Base-by-base conservation (phyloP, 2,888 invertebrate genomes). In the Cephus spinipes region DNA sequence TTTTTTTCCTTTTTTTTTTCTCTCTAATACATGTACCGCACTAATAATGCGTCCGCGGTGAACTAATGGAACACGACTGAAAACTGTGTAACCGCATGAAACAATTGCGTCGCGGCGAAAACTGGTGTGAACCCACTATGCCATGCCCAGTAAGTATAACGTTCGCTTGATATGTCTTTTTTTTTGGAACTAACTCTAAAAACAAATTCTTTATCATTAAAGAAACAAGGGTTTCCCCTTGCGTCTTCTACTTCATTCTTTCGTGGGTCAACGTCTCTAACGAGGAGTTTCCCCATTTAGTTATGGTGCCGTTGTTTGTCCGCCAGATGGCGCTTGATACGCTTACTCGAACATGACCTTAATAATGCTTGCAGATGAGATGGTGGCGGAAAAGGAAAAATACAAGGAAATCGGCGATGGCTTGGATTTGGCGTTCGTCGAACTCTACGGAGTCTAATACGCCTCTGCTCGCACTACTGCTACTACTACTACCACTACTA, bases 371-470 rank as follows among this genome's bases (percentile, higher is more conserved):
- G 89, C 94, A 96, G 97, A 97, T 94, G 96, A 97, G 91, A 94
- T 96, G 93, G 96, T 97, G 93, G 93, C 93, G 91, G 96, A 96
- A 93, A 98, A 96, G 94, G 97, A 98, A 94, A 95, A 95, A 93
- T 98, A 95, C 95, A 97, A 97, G 93, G 95, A 96, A 92, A 96
- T 98, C 93, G 97, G 96, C 88, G 96, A 98, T 92, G 98, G 97
- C 93, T 94, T 98, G 94, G 98, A 98, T 93, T 94, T 95, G 92
- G 97, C 98, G 87, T 98, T 98, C 94, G 95, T 97, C 90, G 98
- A 98, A 92, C 93, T 95, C 87, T 91, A 91, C 79, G 91, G 91
- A 85, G 90, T 91, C 77, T 91, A 91, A 90, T 76, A 40, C 79
- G 78, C 79, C 78, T 79, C 68, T 79, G 79, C 33, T 74, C 76